Evolutionary conservation across 2,113 vertebrate genomes (phyloP).

Genomic region (Centropus bengalensis): DNA sequence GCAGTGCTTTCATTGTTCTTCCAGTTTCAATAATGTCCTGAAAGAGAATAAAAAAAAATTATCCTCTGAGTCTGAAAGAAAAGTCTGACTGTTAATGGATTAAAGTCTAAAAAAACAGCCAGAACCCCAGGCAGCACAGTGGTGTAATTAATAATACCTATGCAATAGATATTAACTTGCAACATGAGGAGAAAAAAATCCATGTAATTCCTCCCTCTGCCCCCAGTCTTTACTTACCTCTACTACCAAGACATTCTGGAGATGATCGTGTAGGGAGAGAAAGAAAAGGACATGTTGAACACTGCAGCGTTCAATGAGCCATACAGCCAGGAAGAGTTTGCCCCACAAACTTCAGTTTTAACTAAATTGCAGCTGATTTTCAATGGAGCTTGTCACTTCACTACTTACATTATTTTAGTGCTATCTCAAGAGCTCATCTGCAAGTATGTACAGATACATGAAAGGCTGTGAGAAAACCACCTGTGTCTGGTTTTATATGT

Average conservation of each 20-base stretch:
- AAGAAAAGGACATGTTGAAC: background rate
- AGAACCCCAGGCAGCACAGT: background rate
- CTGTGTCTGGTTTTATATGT: background rate
- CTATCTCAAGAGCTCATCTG: background rate
- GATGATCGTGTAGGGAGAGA: background rate
- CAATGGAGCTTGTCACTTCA: background rate
- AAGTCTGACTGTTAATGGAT: background rate
- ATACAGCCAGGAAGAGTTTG: background rate
- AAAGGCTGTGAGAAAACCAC: background rate
- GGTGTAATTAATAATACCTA: background rate
- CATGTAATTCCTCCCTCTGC: background rate
- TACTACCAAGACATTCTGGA: conserved; percentile 87
- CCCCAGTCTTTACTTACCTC: conserved; percentile 77
- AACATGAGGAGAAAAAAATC: background rate
- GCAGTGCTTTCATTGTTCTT: conserved; percentile 81
- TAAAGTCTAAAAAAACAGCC: background rate
- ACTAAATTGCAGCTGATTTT: background rate
- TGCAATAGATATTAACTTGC: background rate
- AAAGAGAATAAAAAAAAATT: background rate
- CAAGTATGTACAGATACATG: background rate
- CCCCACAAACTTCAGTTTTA: background rate
- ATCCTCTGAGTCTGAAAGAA: background rate
- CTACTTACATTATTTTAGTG: background rate
- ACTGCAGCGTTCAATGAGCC: background rate
- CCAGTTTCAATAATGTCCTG: conserved; percentile 87